Evolutionary conservation across 2,888 invertebrate genomes (phyloP).

Genomic region (Neoaliturus tenellus): DNA sequence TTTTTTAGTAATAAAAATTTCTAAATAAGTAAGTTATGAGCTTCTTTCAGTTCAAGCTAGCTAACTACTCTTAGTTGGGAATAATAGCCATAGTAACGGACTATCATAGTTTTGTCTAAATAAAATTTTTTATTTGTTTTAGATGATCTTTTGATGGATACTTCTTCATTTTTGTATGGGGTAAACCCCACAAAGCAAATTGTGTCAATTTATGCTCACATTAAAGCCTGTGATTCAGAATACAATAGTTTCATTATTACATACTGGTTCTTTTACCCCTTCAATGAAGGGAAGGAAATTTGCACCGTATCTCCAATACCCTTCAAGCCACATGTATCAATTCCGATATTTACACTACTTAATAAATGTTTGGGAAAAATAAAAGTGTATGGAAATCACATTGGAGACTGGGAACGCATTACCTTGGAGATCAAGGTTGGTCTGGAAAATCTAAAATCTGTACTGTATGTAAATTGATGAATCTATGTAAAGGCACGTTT

Average conservation of each 20-base stretch:
- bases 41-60: too few species aligned
- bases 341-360: constrained; percentile 78
- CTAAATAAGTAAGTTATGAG: too few species aligned
- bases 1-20: too few species aligned
- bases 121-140: too few species aligned
- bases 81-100: too few species aligned
- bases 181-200: constrained; percentile 75
- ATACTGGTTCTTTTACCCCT: constrained; percentile 84
- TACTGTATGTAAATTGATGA: too few species aligned
- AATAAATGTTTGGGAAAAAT: constrained; percentile 77
- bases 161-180: constrained; percentile 78
- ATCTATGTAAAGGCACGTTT: too few species aligned
- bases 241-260: constrained; percentile 77
- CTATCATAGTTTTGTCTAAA: too few species aligned
- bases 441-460: not conserved
- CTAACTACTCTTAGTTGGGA: too few species aligned
- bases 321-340: constrained; percentile 78
- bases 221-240: constrained; percentile 73
- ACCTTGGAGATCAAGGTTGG: constrained; percentile 71
- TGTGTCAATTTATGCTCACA: constrained; percentile 78
- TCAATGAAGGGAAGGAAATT: constrained; percentile 78
- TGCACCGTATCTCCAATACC: constrained; percentile 75
- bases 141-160: constrained; percentile 72
- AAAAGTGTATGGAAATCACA: constrained; percentile 78
- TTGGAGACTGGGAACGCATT: constrained; percentile 83